These are phyloP conservation scores for Siphonodentalium dalli DNA, from an alignment of 2,888 invertebrate species.

Conservation along the genomic window DNA sequence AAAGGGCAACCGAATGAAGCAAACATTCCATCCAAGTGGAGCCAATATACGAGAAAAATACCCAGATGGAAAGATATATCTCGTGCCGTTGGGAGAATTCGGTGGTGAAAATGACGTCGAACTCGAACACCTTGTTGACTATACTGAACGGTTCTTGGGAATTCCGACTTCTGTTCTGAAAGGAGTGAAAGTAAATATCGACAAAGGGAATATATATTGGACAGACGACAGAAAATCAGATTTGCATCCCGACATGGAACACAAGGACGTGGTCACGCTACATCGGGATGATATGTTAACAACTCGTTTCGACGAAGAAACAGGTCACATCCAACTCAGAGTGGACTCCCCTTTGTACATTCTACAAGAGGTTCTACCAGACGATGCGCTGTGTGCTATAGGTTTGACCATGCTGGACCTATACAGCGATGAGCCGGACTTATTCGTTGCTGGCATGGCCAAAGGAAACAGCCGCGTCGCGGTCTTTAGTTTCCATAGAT, in stretches of 20 bases:
- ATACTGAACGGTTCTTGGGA: slow-evolving; percentile 35
- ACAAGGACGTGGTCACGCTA: slow-evolving; percentile 6
- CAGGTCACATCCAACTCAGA: slow-evolving; percentile 35
- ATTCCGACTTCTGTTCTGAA: slow-evolving; percentile 36
- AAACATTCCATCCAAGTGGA: slow-evolving; percentile 30
- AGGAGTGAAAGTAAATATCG: slow-evolving; percentile 25
- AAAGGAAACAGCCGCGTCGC: slow-evolving; percentile 41
- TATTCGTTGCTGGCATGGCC: slow-evolving; percentile 57
- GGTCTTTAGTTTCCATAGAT: slow-evolving; percentile 44
- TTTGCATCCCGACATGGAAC: too few species aligned
- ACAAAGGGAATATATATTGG: slow-evolving; percentile 23
- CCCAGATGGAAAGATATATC: slow-evolving; percentile 40
- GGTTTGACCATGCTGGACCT: slow-evolving; percentile 45
- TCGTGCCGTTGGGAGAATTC: slow-evolving; percentile 40
- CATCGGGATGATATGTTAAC: slow-evolving; percentile 21
- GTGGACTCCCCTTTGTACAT: slow-evolving; percentile 32
- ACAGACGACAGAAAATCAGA: slow-evolving; percentile 13
- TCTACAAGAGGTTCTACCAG: slow-evolving; percentile 33
- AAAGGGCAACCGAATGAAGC: slow-evolving; percentile 30
- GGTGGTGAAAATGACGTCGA: slow-evolving; percentile 12
- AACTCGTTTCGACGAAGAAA: slow-evolving; percentile 30
- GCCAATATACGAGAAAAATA: slow-evolving; percentile 32
- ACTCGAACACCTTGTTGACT: slow-evolving; percentile 39
- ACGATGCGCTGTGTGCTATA: slow-evolving; percentile 41
- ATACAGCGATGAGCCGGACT: slow-evolving; percentile 40